Conservation (phyloP, 2,888 invertebrate species). For the Ophion obscuratus region DNA sequence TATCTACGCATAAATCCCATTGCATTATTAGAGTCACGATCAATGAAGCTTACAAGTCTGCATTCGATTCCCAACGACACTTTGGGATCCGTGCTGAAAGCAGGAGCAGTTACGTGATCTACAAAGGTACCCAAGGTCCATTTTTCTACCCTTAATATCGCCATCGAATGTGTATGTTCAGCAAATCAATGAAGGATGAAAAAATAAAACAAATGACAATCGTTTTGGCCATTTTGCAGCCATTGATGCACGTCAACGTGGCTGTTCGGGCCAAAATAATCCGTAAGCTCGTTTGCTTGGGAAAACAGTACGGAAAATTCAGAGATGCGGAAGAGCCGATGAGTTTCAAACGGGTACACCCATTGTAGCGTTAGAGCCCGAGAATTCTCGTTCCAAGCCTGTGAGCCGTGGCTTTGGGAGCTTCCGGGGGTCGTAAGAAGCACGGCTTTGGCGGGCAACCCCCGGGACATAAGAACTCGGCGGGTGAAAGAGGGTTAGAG, state of each 20-base stretch:
- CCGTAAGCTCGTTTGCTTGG: neutral
- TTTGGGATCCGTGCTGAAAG: too few relatives aligned
- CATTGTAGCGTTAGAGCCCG: constrained; percentile 54
- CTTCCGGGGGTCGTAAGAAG: constrained; percentile 75
- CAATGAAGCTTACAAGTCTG: too few relatives aligned
- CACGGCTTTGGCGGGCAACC: constrained; percentile 76
- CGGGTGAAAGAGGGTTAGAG: constrained; percentile 72
- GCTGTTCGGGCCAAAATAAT: neutral
- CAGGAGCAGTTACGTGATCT: too few relatives aligned
- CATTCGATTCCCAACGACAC: too few relatives aligned
- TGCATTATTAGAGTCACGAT: too few relatives aligned
- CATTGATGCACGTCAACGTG: neutral
- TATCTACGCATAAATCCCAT: too few relatives aligned
- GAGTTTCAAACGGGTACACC: constrained; percentile 60
- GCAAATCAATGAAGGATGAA: too few relatives aligned
- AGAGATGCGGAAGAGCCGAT: constrained; percentile 28
- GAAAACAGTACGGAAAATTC: constrained; percentile 10
- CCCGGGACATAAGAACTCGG: constrained; percentile 82
- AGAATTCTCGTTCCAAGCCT: constrained; percentile 61
- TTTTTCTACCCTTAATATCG: too few relatives aligned
- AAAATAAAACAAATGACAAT: too few relatives aligned
- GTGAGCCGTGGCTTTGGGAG: constrained; percentile 68
- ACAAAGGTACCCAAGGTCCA: too few relatives aligned
- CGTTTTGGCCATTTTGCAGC: neutral
- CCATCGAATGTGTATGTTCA: too few relatives aligned